phyloP scores from a whole-genome alignment of 2,888 invertebrate genomes.

The Oscheius sp. region DNA sequence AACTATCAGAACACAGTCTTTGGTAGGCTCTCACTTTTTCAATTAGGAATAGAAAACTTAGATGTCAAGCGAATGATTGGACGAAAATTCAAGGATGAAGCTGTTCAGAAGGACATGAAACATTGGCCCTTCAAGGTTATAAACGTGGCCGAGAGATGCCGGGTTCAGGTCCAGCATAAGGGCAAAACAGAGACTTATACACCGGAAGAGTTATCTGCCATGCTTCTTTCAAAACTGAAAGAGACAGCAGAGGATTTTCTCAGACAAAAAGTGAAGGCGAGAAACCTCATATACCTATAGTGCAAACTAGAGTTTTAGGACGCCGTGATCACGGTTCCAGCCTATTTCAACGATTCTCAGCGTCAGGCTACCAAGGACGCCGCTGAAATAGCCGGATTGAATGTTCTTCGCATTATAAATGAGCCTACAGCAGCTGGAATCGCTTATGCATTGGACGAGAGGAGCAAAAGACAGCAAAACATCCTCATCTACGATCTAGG shows the following conservation, averaged over 20 bases:
- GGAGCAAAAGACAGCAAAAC: slow-evolving; percentile 74
- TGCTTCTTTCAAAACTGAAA: slow-evolving; percentile 65
- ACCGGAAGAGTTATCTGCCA: slow-evolving; percentile 72
- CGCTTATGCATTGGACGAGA: slow-evolving; percentile 81
- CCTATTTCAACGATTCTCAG: too few relatives aligned
- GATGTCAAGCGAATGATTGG: slow-evolving; percentile 76
- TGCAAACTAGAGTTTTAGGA: slow-evolving; percentile 78
- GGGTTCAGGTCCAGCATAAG: slow-evolving; percentile 84
- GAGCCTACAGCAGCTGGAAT: slow-evolving; percentile 80
- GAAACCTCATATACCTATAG: slow-evolving; percentile 81
- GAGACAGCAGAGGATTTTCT: slow-evolving; percentile 76
- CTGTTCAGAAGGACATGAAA: too few relatives aligned
- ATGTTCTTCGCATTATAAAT: slow-evolving; percentile 74
- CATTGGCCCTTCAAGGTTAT: slow-evolving; percentile 74
- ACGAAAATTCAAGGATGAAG: slow-evolving; percentile 75
- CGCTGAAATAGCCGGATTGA: slow-evolving; percentile 74
- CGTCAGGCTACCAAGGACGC: slow-evolving; percentile 79
- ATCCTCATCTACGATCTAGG: too few relatives aligned
- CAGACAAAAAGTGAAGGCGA: slow-evolving; percentile 85
- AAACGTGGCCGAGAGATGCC: slow-evolving; percentile 74
- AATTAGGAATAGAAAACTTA: too few relatives aligned
- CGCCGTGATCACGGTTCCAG: slow-evolving; percentile 97
- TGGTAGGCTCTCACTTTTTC: too few relatives aligned
- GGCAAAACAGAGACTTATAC: slow-evolving; percentile 83
- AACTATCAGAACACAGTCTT: too few relatives aligned